Evolutionary conservation across 2,113 vertebrate genomes (phyloP), one percentile per base, ranked within the genome.

Genomic region (Callipepla squamata): DNA sequence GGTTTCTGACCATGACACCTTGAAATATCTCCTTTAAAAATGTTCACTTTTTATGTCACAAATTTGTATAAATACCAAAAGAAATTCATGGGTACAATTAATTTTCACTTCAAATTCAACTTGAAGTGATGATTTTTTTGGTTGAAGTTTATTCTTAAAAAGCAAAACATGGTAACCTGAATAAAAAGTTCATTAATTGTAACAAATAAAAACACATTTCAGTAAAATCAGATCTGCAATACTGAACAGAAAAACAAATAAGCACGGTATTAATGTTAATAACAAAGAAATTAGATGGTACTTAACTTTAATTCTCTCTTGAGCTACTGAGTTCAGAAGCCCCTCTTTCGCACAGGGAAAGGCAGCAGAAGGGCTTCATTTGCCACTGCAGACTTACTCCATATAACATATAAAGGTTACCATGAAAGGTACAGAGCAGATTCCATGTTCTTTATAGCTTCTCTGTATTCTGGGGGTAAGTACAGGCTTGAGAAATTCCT

Each of bases 1-100:
- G 72, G 3, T 38, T 80, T 25, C 13, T 91, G 22, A 68, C 48
- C 91, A 72, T 34, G 30, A 79, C 59, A 66, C 12, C 19, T 80
- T 70, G 45, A 87, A 85, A 81, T 8, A 73, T 5, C 9, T 22
- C 11, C 22, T 70, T 75, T 50, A 82, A 80, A 66, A 80, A 69
- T 9, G 4, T 14, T 73, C 11, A 61, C 16, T 63, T 21, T 40
- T 11, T 73, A 48, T 0, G 0, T 68, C n/a, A 76, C 63, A 53
- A 74, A 77, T 53, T 19, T 22, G 10, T n/a, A 75, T 7, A 72
- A 61, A 47, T 58, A 73, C 20, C 7, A 2, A 40, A 87, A 62
- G 25, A 34, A 48, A 62, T 57, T 85, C 82, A 84, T 4, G 7
- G 18, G 17, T 66, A 83, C 11, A 48, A 50, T 38, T 62, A 75